Evolutionary conservation across 2,113 vertebrate genomes (phyloP).

Genomic region (Nyctibius bracteatus): DNA sequence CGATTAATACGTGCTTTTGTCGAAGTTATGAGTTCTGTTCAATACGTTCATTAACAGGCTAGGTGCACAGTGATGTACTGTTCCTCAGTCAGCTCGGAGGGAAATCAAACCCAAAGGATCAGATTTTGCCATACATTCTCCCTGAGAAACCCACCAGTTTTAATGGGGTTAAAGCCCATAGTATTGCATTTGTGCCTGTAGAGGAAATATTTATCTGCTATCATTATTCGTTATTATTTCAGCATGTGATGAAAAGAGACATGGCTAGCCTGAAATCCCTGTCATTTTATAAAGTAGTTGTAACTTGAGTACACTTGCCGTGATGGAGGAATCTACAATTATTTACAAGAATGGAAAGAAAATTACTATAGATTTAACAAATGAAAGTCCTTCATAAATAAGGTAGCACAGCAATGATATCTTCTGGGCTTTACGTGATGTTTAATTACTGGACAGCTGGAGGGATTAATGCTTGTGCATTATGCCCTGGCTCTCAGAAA

Average conservation of each 20-base stretch:
- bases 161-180: background rate
- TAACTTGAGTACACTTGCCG: background rate
- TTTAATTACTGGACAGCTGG: constrained; percentile 71
- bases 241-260: background rate
- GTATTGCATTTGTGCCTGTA: background rate
- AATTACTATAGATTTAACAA: constrained; percentile 16
- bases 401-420: constrained; percentile 47
- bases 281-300: background rate
- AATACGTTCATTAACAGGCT: background rate
- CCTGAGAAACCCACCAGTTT: background rate
- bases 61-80: background rate
- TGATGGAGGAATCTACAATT: background rate
- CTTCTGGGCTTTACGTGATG: constrained; percentile 47
- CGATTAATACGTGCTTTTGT: background rate
- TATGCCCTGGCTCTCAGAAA: constrained; percentile 60
- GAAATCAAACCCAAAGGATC: background rate
- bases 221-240: background rate
- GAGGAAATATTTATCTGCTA: background rate
- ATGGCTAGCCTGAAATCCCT: background rate
- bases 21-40: background rate
- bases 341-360: background rate
- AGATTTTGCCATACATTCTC: background rate
- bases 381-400: constrained; percentile 45
- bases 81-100: background rate
- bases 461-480: constrained; percentile 62